Evolutionary conservation across 64 coral and sea anemone species (phyloP).

Genomic region (Dendronephthya gigantea): DNA sequence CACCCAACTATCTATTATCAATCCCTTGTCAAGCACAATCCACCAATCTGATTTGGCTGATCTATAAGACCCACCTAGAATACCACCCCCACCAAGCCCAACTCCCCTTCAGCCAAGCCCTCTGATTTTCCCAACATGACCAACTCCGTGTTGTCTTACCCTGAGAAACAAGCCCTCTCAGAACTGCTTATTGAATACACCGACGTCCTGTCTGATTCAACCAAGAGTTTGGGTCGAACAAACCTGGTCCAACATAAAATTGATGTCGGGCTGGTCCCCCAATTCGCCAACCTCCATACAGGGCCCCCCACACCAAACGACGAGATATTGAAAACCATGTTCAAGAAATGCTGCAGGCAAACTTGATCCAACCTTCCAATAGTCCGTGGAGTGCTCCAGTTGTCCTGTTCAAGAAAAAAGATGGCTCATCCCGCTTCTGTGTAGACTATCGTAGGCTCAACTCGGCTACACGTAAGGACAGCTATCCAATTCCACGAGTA

Average conservation of each 20-base stretch:
- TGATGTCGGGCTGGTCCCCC: neutral
- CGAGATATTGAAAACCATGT: slow-evolving; percentile 22
- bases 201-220: neutral
- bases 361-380: neutral
- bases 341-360: neutral
- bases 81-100: neutral
- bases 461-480: neutral
- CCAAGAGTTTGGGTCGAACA: slow-evolving; percentile 12
- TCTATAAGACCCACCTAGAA: no score
- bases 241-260: neutral
- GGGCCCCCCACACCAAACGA: neutral
- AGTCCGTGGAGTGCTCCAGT: slow-evolving; percentile 10
- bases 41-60: no score
- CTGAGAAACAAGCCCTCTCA: neutral
- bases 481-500: neutral
- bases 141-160: neutral
- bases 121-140: neutral
- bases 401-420: neutral
- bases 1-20: no score
- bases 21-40: no score
- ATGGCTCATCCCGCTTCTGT: slow-evolving; percentile 26
- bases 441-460: slow-evolving; percentile 18
- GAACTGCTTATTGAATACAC: neutral
- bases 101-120: neutral
- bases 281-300: slow-evolving; percentile 23